Evolutionary conservation across 2,113 vertebrate species (phyloP).

Genomic region (Pontoporia blainvillei): DNA sequence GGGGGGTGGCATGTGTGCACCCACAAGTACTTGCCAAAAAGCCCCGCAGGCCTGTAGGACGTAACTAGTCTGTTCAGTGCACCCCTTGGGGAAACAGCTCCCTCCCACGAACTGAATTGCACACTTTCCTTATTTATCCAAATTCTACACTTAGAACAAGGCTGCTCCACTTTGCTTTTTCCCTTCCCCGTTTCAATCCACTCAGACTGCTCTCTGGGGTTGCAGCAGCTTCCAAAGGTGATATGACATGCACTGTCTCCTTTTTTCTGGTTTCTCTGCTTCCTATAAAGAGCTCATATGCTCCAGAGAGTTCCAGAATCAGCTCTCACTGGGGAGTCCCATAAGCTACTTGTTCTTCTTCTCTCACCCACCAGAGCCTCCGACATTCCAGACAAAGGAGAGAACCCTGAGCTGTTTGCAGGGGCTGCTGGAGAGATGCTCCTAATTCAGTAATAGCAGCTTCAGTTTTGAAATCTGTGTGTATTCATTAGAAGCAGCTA

Average conservation of each 20-base stretch:
- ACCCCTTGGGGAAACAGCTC: background rate
- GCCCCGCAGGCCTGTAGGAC: background rate
- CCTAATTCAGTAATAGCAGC: background rate
- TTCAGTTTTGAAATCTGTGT: background rate
- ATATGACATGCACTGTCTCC: background rate
- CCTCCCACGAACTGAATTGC: background rate
- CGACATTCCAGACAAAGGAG: background rate
- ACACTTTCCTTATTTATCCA: background rate
- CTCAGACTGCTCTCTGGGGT: background rate
- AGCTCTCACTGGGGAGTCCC: background rate
- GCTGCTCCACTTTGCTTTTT: background rate
- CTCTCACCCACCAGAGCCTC: background rate
- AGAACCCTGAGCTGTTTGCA: background rate
- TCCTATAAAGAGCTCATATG: background rate
- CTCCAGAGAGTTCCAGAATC: background rate
- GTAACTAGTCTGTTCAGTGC: background rate
- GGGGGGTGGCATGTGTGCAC: fast-evolving
- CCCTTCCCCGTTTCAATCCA: background rate
- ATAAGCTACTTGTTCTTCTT: background rate
- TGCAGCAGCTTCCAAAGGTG: background rate
- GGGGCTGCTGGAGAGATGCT: background rate
- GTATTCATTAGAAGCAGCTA: background rate
- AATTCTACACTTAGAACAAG: background rate
- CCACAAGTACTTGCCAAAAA: background rate
- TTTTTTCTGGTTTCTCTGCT: background rate